Evolutionary conservation across 2,888 invertebrate genomes (phyloP), one percentile per base, ranked within the genome.

Genomic region (Cheilosia grossa): DNA sequence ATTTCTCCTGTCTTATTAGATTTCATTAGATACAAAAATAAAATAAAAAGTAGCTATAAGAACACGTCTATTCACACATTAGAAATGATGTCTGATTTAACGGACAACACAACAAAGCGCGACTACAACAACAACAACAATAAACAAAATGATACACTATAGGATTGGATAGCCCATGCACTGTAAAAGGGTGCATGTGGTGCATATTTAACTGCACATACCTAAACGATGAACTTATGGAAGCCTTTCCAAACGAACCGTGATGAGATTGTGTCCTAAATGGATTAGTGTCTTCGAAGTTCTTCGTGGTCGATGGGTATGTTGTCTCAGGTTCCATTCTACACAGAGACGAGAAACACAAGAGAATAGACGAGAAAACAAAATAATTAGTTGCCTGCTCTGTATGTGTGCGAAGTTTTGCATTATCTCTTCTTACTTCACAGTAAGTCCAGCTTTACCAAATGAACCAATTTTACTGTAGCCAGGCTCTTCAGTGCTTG

Each of bases 361-460:
- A 33, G 47, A 72, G 15, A 86, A 74, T 2, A 49, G 77, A 42
- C 70, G 47, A 24, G 42, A 67, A 73, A 37, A 74, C 30, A n/a
- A 33, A 54, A 6, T 10, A 64, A 64, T 56, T 30, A 30, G 87
- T 59, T 17, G 67, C 19, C 54, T 51, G 21, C 21, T 73, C 63
- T 47, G 40, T 72, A 54, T 54, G 40, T 64, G 51, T 51, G 27
- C 10, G 53, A 42, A 79, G 47, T 69, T 56, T 73, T 63, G 58
- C 61, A 82, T 86, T 77, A 86, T 78, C 80, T 78, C 67, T 63
- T 77, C 90, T 87, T 88, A 91, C 89, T 90, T 90, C 63, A 91
- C 90, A 88, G 91, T 91, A 56, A 93, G 88, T 33, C 93, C 93
- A 33, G 91, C 90, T 88, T 93, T 93, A 61, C 93, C 93, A 88